A percentile compares a stretch with the other conserved stretches of the same genome.
Conservation (phyloP, 1,140 invertebrate genomes). For the Lanistes nyassanus region DNA sequence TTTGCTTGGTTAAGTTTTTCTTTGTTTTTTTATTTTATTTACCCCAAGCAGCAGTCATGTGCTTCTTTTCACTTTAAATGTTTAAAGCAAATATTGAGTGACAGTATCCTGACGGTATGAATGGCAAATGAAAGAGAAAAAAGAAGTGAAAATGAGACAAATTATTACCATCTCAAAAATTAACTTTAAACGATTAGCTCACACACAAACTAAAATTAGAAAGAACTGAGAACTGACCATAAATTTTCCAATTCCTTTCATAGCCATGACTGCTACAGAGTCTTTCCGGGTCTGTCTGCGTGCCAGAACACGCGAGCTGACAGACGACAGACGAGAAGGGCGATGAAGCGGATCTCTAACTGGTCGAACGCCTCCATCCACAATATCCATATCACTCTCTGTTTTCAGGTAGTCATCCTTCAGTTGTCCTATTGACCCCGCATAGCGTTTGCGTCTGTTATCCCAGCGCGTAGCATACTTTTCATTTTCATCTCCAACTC, state of each 20-base stretch:
- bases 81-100: too few relatives aligned
- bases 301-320: constrained; percentile 27
- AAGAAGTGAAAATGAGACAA: constrained; percentile 26
- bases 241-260: constrained; percentile 63
- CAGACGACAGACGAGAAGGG: constrained; percentile 43
- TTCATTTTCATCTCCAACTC: constrained; percentile 50
- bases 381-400: constrained; percentile 43
- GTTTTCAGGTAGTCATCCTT: constrained; percentile 41
- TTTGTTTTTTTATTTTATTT: too few relatives aligned
- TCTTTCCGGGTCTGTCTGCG: constrained; percentile 60
- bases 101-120: too few relatives aligned
- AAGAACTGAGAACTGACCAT: constrained; percentile 54
- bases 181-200: not conserved
- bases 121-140: not conserved
- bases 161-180: constrained; percentile 22
- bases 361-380: constrained; percentile 26
- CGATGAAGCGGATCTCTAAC: constrained; percentile 48
- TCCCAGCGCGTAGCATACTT: constrained; percentile 46
- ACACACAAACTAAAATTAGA: not conserved
- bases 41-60: too few relatives aligned
- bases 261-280: constrained; percentile 67
- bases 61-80: too few relatives aligned
- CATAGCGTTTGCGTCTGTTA: constrained; percentile 52
- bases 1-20: too few relatives aligned
- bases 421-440: constrained; percentile 45